A percentile compares a stretch with the other conserved stretches of the same genome.
Conservation (phyloP, 2,797 vertebrate species). For the Poliocrania exsul region DNA sequence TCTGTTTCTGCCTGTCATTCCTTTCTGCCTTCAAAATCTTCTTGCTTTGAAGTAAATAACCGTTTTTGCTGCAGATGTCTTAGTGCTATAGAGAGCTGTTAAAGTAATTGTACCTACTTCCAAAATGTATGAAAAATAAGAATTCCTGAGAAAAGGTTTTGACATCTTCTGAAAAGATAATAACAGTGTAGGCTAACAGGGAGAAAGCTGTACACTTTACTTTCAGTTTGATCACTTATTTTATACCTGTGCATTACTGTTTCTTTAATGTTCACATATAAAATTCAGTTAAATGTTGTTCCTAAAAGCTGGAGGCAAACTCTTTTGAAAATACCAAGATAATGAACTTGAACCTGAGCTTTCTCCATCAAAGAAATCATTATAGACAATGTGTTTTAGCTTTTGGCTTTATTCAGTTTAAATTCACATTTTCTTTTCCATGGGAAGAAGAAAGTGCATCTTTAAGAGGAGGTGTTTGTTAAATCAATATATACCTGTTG, state of each 20-base stretch:
- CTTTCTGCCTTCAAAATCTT: slow-evolving; percentile 47
- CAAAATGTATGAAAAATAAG: slow-evolving; percentile 70
- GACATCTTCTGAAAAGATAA: slow-evolving; percentile 66
- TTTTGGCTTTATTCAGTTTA: slow-evolving; percentile 71
- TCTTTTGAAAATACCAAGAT: slow-evolving; percentile 75
- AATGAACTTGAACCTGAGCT: slow-evolving; percentile 76
- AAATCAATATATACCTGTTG: slow-evolving; percentile 72
- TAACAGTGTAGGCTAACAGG: slow-evolving; percentile 62
- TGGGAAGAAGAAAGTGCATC: slow-evolving; percentile 62
- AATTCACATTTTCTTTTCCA: slow-evolving; percentile 71
- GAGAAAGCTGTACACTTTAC: slow-evolving; percentile 44
- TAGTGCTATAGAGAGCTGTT: slow-evolving; percentile 53
- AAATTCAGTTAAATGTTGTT: slow-evolving; percentile 73
- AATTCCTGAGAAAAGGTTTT: slow-evolving; percentile 63
- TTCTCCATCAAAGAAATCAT: slow-evolving; percentile 76
- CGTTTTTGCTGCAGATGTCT: slow-evolving; percentile 53
- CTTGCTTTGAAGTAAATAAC: slow-evolving; percentile 69
- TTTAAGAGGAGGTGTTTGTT: slow-evolving; percentile 73
- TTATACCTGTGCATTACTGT: slow-evolving; percentile 69
- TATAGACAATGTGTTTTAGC: slow-evolving; percentile 66
- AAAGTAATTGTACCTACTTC: slow-evolving; percentile 68
- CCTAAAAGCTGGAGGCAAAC: slow-evolving; percentile 63
- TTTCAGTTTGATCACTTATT: slow-evolving; percentile 63
- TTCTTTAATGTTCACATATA: slow-evolving; percentile 70
- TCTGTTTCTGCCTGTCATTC: slow-evolving; percentile 12